Percentiles rank a stretch among this genome's conserved stretches.
These are phyloP conservation scores for Brienomyrus longianalis DNA, from an alignment of 2,113 vertebrate genomes.

Conservation along the genomic window DNA sequence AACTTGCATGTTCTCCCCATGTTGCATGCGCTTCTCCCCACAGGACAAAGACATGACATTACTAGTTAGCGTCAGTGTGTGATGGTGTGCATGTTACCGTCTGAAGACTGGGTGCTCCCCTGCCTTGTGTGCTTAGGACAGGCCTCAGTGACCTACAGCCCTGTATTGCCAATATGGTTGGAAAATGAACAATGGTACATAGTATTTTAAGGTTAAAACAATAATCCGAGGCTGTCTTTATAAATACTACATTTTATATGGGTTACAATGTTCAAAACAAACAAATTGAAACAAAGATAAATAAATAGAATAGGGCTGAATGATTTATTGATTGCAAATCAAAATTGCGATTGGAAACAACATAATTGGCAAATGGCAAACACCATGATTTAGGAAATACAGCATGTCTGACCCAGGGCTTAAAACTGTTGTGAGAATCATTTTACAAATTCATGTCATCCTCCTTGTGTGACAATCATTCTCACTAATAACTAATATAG, in stretches of 20 bases:
- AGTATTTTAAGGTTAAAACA: background rate
- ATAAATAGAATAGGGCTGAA: background rate
- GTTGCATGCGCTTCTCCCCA: background rate
- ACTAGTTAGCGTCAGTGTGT: background rate
- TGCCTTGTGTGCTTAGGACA: background rate
- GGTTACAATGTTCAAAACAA: background rate
- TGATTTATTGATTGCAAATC: too few relatives aligned
- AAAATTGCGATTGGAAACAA: too few relatives aligned
- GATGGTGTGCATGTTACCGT: background rate
- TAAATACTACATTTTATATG: background rate
- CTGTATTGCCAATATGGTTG: background rate
- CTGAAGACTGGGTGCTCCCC: background rate
- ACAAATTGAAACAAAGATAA: background rate
- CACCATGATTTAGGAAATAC: too few relatives aligned
- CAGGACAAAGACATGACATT: background rate
- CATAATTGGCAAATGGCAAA: too few relatives aligned
- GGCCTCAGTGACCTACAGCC: background rate
- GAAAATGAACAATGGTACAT: background rate
- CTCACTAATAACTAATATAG: too few relatives aligned
- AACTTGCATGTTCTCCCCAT: background rate
- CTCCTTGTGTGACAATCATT: too few relatives aligned
- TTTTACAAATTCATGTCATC: too few relatives aligned
- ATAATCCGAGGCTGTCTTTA: background rate
- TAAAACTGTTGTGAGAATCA: too few relatives aligned
- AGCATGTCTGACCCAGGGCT: too few relatives aligned